phyloP scores from a whole-genome alignment of 2,888 invertebrate genomes.

The Nephrotoma guestfalica region DNA sequence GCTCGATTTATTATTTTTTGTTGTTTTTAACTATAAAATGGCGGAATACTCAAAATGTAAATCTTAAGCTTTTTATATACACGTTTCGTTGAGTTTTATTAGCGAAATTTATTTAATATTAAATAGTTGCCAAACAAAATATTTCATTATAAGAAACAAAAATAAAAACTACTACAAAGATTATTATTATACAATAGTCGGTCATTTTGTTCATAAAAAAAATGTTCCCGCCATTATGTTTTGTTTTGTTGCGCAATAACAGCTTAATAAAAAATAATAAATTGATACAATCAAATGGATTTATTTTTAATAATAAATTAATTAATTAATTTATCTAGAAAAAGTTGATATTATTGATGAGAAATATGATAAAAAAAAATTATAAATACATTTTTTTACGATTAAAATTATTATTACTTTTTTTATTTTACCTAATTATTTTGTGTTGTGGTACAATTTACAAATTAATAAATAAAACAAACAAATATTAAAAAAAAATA shows the following conservation, averaged over 20 bases:
- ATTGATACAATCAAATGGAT: background rate
- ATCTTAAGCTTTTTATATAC: background rate
- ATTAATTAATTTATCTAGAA: background rate
- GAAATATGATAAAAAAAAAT: background rate
- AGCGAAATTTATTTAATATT: background rate
- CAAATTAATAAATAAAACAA: background rate
- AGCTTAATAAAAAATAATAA: background rate
- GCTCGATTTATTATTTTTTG: background rate
- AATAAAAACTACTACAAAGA: background rate
- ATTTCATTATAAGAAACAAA: background rate
- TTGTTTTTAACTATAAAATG: background rate
- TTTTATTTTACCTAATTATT: background rate
- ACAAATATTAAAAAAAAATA: background rate
- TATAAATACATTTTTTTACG: background rate
- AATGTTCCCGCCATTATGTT: background rate
- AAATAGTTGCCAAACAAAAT: background rate
- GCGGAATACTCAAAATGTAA: background rate
- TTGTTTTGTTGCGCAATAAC: background rate
- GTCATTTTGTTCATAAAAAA: background rate
- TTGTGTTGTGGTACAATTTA: background rate
- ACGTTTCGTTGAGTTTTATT: background rate
- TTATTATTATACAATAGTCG: background rate
- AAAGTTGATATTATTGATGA: background rate
- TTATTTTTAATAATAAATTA: background rate
- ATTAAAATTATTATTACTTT: background rate